These are phyloP conservation scores for Myotis myotis DNA, from an alignment of 2,797 vertebrate genomes.

Conservation along the genomic window DNA sequence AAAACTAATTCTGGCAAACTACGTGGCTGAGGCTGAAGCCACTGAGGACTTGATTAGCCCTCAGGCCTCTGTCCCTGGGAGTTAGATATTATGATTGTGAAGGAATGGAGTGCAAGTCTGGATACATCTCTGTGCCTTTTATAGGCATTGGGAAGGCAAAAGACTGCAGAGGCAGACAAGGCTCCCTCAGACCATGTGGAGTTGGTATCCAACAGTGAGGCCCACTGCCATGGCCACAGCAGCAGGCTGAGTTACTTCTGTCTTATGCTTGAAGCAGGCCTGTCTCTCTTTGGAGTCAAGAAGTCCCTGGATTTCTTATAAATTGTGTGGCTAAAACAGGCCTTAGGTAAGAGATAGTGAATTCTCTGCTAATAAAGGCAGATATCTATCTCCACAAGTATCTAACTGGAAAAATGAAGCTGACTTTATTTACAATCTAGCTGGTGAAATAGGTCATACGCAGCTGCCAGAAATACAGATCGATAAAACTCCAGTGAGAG, in stretches of 20 bases:
- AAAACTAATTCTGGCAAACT: not conserved
- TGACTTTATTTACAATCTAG: not conserved
- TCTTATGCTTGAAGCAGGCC: not conserved
- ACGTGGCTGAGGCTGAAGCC: not conserved
- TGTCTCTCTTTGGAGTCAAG: not conserved
- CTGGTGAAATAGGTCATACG: not conserved
- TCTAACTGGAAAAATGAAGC: not conserved
- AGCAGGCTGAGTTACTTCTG: not conserved
- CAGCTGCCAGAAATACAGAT: not conserved
- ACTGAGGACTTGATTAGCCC: not conserved
- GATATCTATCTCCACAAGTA: not conserved
- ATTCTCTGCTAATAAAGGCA: not conserved
- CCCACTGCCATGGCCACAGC: fast-evolving
- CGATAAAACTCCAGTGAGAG: not conserved
- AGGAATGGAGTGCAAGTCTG: not conserved
- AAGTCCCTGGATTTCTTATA: not conserved
- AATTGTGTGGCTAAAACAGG: not conserved
- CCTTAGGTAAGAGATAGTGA: not conserved
- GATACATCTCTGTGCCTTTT: not conserved
- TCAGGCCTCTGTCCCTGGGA: fast-evolving
- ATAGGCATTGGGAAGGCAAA: not conserved
- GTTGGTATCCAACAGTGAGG: not conserved
- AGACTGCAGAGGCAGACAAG: not conserved
- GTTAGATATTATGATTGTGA: not conserved
- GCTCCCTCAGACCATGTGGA: fast-evolving